A percentile compares a stretch with the other conserved stretches of the same genome.
Conservation (phyloP, 2,888 invertebrate species). For the Philaethria dido region DNA sequence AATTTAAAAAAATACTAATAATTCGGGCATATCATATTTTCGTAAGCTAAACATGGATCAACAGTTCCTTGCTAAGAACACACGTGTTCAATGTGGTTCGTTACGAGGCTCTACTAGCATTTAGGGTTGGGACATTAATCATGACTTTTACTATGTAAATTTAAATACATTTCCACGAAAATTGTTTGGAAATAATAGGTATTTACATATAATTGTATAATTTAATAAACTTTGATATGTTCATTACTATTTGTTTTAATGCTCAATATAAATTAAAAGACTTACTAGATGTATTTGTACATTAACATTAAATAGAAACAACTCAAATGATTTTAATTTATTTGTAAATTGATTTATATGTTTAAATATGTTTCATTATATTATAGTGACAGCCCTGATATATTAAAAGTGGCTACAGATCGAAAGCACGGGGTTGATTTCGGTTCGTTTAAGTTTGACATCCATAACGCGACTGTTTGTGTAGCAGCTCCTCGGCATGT, state of each 20-base stretch:
- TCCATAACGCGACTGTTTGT: constrained; percentile 78
- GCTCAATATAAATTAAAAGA: not conserved
- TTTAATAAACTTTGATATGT: no score
- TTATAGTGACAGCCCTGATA: constrained; percentile 45
- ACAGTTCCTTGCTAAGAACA: constrained; percentile 48
- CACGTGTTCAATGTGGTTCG: constrained; percentile 62
- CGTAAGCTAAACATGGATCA: constrained; percentile 49
- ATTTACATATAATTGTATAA: no score
- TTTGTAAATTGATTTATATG: not conserved
- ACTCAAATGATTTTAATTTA: not conserved
- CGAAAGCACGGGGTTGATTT: constrained; percentile 65
- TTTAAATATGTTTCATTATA: not conserved
- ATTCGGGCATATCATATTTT: constrained; percentile 39
- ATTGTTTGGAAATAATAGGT: not conserved
- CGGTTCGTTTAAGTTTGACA: constrained; percentile 83
- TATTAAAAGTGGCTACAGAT: constrained; percentile 49
- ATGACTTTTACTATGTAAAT: not conserved
- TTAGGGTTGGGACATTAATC: constrained; percentile 41
- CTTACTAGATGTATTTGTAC: not conserved
- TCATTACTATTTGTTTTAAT: not conserved
- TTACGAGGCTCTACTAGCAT: constrained; percentile 58
- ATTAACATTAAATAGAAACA: not conserved
- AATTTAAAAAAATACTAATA: constrained; percentile 9
- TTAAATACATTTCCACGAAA: not conserved
- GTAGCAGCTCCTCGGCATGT: constrained; percentile 63